Evolutionary conservation across 64 coral and sea anemone species (phyloP), one percentile per base, ranked within the genome.

Genomic region (Pachyseris speciosa): DNA sequence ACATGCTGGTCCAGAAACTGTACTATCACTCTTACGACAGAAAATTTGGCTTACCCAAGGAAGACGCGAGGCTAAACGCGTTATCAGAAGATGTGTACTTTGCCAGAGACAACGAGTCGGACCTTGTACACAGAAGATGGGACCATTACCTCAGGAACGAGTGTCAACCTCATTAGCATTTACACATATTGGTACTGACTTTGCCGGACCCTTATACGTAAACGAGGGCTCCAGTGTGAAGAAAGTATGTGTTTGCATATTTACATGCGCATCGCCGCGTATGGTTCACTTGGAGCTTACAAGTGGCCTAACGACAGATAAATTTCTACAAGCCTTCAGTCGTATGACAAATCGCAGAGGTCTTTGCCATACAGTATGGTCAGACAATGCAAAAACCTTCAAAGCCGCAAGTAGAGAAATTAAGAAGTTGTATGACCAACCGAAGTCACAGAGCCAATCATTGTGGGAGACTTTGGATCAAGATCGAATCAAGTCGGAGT

Each of bases 311-410:
- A 84, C 92, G 16, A 83, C 75, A 25, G 47, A 94, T 25, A 55
- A 72, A 58, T 94, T 89, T 43, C 65, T 94, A 43, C 61, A 64
- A 83, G 72, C 70, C 31, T 84, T 94, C 34, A 72, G 37, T 51
- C 91, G 72, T 13, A 84, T 94, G 37, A 61, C 64, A 25, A 55
- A 49, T 28, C 22, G 89, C 15, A 67, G 88, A 90, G 83, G 63
- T 63, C 17, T 69, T 25, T 86, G 83, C 29, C n/a, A 37, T 13
- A 64, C 81, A 41, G 51, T 85, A 9, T 85, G 81, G 81, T 85
- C 81, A 3, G 81, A 85, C n/a, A 77, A 89, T 66, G 74, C 74
- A 24, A 37, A 76, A 64, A 59, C 38, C 59, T 55, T 64, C 25
- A 67, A 50, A 64, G 48, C 60, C 40, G 84, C 77, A 87, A 69